These are phyloP conservation scores for Drosophila rellima DNA, from an alignment of 2,888 invertebrate species.

Conservation along the genomic window DNA sequence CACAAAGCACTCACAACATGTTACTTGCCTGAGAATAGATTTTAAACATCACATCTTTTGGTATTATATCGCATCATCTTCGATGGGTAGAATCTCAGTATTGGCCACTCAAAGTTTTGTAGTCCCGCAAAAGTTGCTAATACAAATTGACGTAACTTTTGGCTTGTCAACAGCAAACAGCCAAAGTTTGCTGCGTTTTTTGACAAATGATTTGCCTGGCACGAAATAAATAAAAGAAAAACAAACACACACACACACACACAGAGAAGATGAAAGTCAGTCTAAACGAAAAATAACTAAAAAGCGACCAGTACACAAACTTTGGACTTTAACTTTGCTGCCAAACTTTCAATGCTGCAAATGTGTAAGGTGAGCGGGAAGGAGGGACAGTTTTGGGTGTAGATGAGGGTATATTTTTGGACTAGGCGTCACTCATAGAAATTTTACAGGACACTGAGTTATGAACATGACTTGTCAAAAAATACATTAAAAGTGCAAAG, in stretches of 20 bases:
- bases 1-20: slow-evolving; percentile 3
- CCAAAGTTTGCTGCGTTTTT: slow-evolving; percentile 71
- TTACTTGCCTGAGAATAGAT: slow-evolving; percentile 35
- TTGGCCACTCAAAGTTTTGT: slow-evolving; percentile 51
- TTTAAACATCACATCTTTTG: slow-evolving; percentile 32
- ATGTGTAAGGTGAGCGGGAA: neutral
- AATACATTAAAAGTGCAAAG: slow-evolving; percentile 76
- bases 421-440: slow-evolving; percentile 49
- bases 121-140: slow-evolving; percentile 70
- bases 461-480: slow-evolving; percentile 81
- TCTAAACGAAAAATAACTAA: slow-evolving; percentile 57
- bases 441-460: slow-evolving; percentile 80
- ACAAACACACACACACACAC: slow-evolving; percentile 23
- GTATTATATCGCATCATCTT: slow-evolving; percentile 40
- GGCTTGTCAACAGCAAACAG: slow-evolving; percentile 78
- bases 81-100: slow-evolving; percentile 41
- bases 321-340: slow-evolving; percentile 73
- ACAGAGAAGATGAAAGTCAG: slow-evolving; percentile 18
- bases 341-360: slow-evolving; percentile 44
- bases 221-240: slow-evolving; percentile 64
- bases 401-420: slow-evolving; percentile 18
- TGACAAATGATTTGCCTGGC: slow-evolving; percentile 77
- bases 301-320: slow-evolving; percentile 64
- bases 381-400: slow-evolving; percentile 1
- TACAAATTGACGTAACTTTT: slow-evolving; percentile 77